Percentiles rank a stretch among this genome's conserved stretches.
Evolutionary conservation across 2,888 invertebrate species (phyloP).

Genomic region (Drosophila histrio): DNA sequence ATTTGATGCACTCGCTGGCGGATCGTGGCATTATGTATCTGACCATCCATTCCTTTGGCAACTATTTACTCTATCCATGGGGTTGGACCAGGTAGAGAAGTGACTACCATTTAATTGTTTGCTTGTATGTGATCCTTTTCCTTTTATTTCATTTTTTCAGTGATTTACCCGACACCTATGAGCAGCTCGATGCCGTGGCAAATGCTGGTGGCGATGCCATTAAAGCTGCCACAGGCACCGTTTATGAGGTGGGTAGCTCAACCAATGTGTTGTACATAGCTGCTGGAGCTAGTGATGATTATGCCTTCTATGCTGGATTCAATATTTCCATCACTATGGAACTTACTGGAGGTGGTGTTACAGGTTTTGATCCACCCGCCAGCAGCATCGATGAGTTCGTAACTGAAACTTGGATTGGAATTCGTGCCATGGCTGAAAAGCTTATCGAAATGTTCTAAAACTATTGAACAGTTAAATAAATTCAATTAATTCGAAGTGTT

Average conservation of each 20-base stretch:
- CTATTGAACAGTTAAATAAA: background rate
- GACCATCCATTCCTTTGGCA: conserved; percentile 90
- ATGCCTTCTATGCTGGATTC: conserved; percentile 86
- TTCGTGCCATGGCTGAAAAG: conserved; percentile 81
- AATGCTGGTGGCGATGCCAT: conserved; percentile 83
- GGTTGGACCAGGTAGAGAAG: conserved; percentile 85
- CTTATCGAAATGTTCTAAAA: conserved; percentile 38
- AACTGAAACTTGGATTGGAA: conserved; percentile 86
- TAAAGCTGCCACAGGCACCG: conserved; percentile 74
- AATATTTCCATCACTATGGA: conserved; percentile 88
- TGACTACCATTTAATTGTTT: background rate
- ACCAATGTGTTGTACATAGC: conserved; percentile 85
- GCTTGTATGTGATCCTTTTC: background rate
- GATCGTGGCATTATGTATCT: conserved; percentile 86
- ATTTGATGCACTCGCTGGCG: conserved; percentile 85
- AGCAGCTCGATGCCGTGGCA: conserved; percentile 83
- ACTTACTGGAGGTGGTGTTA: conserved; percentile 85
- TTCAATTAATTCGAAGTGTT: no score
- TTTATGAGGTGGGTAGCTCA: conserved; percentile 84
- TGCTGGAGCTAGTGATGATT: conserved; percentile 88
- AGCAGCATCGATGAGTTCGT: conserved; percentile 86
- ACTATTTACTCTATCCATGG: conserved; percentile 89
- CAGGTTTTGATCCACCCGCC: conserved; percentile 87
- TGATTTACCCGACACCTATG: conserved; percentile 84
- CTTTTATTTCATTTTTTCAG: conserved; percentile 39